phyloP scores from a whole-genome alignment of 2,113 vertebrate species.

The Agapornis roseicollis region DNA sequence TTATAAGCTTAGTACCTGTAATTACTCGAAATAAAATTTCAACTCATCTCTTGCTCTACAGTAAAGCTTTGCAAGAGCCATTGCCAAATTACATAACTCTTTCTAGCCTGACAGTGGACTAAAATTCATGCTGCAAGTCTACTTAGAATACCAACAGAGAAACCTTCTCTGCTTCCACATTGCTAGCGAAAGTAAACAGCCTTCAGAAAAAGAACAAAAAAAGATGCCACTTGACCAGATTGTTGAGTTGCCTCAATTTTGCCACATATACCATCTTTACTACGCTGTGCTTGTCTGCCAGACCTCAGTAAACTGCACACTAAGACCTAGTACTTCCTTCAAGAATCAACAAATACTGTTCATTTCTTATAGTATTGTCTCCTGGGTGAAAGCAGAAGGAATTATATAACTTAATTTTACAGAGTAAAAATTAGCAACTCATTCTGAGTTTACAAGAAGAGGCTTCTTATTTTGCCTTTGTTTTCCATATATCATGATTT shows the following conservation, averaged over 20 bases:
- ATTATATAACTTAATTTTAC: neutral
- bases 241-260: neutral
- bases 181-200: neutral
- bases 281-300: neutral
- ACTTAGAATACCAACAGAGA: neutral
- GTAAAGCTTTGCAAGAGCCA: neutral
- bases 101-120: neutral
- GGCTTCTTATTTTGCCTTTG: neutral
- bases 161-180: neutral
- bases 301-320: neutral
- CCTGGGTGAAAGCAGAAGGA: neutral
- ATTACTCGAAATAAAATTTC: neutral
- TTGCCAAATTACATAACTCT: neutral
- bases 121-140: neutral
- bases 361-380: neutral
- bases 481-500: neutral
- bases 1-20: neutral
- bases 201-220: neutral
- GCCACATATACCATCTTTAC: neutral
- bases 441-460: neutral
- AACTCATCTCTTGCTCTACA: neutral
- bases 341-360: neutral
- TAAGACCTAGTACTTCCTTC: neutral
- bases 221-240: neutral
- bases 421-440: neutral